phyloP scores from a whole-genome alignment of 2,797 vertebrate genomes.

The Sphenopsis melanotis region DNA sequence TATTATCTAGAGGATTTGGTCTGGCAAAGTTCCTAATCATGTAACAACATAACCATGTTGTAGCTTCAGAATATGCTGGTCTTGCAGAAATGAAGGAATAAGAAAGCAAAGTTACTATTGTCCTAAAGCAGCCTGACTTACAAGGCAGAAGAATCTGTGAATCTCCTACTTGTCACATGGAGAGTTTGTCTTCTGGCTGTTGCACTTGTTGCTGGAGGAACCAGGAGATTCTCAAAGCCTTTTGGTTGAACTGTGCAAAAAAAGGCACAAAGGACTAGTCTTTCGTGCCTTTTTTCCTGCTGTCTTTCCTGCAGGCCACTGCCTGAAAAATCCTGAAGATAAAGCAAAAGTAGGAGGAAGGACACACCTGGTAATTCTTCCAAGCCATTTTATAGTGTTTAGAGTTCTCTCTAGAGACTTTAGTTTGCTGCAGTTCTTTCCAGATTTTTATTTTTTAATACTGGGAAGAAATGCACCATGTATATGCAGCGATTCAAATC shows the following conservation, averaged over 20 bases:
- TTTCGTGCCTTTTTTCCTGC: too few species aligned
- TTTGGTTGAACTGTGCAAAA: neutral
- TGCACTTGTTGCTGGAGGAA: neutral
- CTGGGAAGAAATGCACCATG: neutral
- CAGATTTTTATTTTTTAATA: neutral
- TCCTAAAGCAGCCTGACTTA: neutral
- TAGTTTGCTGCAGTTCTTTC: neutral
- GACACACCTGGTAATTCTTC: neutral
- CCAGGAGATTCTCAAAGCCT: neutral
- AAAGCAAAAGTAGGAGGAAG: neutral
- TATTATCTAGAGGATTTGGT: slow-evolving; percentile 11
- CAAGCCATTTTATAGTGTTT: neutral
- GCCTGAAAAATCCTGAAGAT: neutral
- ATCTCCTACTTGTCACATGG: neutral
- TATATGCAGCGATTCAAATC: neutral
- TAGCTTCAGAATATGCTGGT: neutral
- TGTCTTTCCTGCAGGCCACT: neutral
- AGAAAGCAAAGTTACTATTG: neutral
- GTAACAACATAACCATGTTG: neutral
- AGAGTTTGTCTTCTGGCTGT: neutral
- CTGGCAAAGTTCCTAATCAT: slow-evolving; percentile 24
- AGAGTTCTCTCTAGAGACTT: neutral
- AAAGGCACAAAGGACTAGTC: neutral
- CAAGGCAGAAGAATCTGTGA: neutral
- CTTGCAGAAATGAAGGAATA: slow-evolving; percentile 3